Conservation (phyloP, 2,888 invertebrate genomes). For the Oxyteleia sp. region DNA sequence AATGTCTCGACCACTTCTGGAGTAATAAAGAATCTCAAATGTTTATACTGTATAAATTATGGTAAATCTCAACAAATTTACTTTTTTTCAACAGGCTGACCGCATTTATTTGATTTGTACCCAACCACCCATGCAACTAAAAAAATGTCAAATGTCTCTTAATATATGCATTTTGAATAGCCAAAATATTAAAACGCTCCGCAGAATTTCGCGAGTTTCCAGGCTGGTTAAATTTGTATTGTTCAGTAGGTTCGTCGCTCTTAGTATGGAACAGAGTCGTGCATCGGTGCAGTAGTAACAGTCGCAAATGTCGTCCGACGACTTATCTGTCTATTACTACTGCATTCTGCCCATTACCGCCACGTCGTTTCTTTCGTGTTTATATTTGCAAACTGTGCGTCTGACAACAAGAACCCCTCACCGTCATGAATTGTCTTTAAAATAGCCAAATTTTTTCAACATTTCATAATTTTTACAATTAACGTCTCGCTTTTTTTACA, state of each 20-base stretch:
- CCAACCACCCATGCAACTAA: constrained; percentile 1
- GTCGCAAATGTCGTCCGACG: constrained; percentile 65
- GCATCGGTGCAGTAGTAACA: constrained; percentile 55
- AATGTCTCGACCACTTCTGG: too few relatives aligned
- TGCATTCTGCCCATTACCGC: constrained; percentile 56
- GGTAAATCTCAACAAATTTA: too few relatives aligned
- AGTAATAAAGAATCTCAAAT: too few relatives aligned
- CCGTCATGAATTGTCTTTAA: constrained; percentile 38
- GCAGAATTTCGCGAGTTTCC: constrained; percentile 51
- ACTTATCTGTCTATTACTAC: constrained; percentile 69
- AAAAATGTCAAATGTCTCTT: constrained; percentile 32
- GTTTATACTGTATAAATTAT: too few relatives aligned
- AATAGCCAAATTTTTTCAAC: constrained; percentile 13
- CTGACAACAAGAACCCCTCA: constrained; percentile 48
- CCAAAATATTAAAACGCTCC: constrained; percentile 17
- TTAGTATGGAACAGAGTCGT: constrained; percentile 28
- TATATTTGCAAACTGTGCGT: constrained; percentile 43
- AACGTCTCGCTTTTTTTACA: constrained; percentile 7
- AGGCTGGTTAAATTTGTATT: constrained; percentile 62
- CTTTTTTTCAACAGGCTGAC: too few relatives aligned
- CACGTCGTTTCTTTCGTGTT: constrained; percentile 55
- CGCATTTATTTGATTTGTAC: too few relatives aligned
- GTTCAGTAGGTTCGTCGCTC: constrained; percentile 64
- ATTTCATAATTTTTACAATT: constrained; percentile 45
- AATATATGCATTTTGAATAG: constrained; percentile 22